Conservation (phyloP, 2,797 vertebrate species). For the Lagodon rhomboides region DNA sequence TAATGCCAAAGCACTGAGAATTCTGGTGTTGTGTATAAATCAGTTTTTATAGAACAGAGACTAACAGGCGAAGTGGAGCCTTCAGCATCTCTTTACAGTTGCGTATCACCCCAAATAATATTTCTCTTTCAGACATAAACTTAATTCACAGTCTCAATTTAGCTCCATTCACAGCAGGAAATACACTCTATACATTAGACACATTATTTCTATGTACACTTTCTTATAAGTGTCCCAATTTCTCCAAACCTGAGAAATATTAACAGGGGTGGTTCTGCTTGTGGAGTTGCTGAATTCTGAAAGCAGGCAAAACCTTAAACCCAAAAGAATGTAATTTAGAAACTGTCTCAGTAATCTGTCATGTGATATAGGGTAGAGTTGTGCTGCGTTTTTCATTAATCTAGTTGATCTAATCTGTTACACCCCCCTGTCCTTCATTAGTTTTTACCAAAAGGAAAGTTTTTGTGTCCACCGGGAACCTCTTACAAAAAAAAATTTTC, state of each 20-base stretch:
- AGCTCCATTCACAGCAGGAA: background rate
- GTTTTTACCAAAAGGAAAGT: conserved; percentile 21
- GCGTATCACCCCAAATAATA: conserved; percentile 57
- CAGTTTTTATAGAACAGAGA: conserved; percentile 15
- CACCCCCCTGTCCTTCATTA: background rate
- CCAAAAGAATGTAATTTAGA: conserved; percentile 33
- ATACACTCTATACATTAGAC: background rate
- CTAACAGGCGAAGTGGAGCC: background rate
- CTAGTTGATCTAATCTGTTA: conserved; percentile 29
- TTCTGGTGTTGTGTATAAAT: conserved; percentile 44
- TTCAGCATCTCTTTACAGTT: conserved; percentile 50
- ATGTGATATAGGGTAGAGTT: conserved; percentile 34
- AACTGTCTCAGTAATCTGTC: conserved; percentile 7
- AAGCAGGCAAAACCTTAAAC: conserved; percentile 8
- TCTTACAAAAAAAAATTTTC: conserved; percentile 23
- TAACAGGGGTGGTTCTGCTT: conserved; percentile 53
- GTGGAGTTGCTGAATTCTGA: conserved; percentile 43
- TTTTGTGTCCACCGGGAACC: conserved; percentile 70
- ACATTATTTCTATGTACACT: background rate
- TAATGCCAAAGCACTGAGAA: conserved; percentile 33
- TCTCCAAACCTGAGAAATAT: conserved; percentile 44
- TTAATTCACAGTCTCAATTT: background rate
- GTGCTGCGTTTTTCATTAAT: conserved; percentile 17
- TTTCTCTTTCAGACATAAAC: conserved; percentile 17
- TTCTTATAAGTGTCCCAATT: background rate